Evolutionary conservation across 2,888 invertebrate species (phyloP).

Genomic region (Drosophila acutilabella): DNA sequence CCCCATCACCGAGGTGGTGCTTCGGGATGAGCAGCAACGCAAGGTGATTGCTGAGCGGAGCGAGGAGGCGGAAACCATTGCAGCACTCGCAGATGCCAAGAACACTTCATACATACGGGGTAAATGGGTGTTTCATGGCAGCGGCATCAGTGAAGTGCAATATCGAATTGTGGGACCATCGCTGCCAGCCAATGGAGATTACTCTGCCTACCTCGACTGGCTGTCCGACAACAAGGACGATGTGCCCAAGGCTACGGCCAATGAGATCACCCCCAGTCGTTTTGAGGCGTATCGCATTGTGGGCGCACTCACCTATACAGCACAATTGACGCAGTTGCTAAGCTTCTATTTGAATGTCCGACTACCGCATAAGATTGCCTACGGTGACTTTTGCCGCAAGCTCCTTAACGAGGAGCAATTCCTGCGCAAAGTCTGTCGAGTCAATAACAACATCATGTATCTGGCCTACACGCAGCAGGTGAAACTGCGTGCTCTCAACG

Average conservation of each 20-base stretch:
- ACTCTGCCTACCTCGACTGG: conserved; percentile 91
- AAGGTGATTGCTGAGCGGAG: conserved; percentile 54
- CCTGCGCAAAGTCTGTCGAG: conserved; percentile 89
- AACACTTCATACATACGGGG: conserved; percentile 92
- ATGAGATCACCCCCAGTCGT: conserved; percentile 87
- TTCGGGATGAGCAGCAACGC: conserved; percentile 80
- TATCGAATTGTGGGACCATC: conserved; percentile 93
- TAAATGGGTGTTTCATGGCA: conserved; percentile 89
- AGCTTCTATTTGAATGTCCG: conserved; percentile 93
- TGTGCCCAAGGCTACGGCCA: conserved; percentile 84
- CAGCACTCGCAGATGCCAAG: conserved; percentile 89
- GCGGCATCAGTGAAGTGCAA: conserved; percentile 89
- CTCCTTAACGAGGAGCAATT: conserved; percentile 90
- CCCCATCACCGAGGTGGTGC: conserved; percentile 86
- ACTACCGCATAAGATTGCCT: conserved; percentile 90
- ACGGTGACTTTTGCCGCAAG: conserved; percentile 89
- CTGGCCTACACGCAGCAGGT: conserved; percentile 92
- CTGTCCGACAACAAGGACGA: conserved; percentile 87
- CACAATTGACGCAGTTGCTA: conserved; percentile 93
- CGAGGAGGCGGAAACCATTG: conserved; percentile 85
- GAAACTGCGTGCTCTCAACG: conserved; percentile 87
- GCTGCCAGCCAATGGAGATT: conserved; percentile 93
- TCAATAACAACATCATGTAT: conserved; percentile 92
- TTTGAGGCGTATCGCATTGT: conserved; percentile 90
- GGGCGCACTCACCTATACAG: conserved; percentile 93